These are phyloP conservation scores for Chionomys nivalis DNA, from an alignment of 2,113 vertebrate genomes.

Conservation along the genomic window DNA sequence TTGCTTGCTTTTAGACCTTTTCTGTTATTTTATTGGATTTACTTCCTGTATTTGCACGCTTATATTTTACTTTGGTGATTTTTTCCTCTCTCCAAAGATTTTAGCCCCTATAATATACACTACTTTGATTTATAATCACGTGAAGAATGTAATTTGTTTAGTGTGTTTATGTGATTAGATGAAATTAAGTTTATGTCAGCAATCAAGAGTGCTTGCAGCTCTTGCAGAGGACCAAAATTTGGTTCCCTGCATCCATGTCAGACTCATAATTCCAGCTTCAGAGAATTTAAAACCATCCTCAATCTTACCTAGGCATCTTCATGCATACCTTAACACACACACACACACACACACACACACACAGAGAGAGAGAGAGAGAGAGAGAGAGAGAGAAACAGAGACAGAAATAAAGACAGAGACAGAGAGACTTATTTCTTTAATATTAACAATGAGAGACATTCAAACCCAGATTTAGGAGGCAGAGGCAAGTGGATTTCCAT, in stretches of 20 bases:
- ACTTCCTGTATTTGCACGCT: neutral
- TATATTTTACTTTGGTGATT: neutral
- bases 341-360: too few relatives aligned
- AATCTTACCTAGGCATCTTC: neutral
- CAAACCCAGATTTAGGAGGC: neutral
- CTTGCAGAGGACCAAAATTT: neutral
- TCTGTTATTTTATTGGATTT: constrained; percentile 13
- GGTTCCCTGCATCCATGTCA: neutral
- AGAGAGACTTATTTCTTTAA: neutral
- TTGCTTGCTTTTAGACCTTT: neutral
- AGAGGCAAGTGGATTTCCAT: neutral
- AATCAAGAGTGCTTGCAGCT: neutral
- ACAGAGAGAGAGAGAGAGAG: too few relatives aligned
- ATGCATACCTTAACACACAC: neutral
- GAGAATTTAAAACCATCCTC: neutral
- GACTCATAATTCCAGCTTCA: neutral
- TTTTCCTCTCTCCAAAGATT: neutral
- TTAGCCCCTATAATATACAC: neutral
- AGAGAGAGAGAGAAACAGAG: too few relatives aligned
- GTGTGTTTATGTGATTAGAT: constrained; percentile 38
- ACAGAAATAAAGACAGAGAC: too few relatives aligned
- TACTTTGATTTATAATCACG: constrained; percentile 42
- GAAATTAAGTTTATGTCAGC: constrained; percentile 14
- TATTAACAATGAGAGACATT: neutral
- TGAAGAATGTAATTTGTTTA: constrained; percentile 38